A percentile compares a stretch with the other conserved stretches of the same genome.
Evolutionary conservation across 1,140 invertebrate genomes (phyloP).

Genomic region (Choristoneura fumiferana): DNA sequence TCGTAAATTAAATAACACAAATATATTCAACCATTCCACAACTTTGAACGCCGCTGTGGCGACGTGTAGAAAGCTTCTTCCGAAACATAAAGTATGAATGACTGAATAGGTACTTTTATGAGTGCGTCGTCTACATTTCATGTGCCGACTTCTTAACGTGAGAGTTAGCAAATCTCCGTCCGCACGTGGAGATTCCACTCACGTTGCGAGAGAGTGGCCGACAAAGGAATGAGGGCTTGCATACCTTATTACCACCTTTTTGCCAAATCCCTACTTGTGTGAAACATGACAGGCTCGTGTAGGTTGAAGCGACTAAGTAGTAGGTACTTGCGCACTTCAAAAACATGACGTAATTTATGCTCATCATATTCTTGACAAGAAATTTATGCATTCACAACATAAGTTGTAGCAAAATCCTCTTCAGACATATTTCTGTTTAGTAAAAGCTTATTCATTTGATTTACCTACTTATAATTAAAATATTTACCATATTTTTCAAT

Average conservation of each 20-base stretch:
- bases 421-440: neutral
- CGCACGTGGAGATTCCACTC: constrained; percentile 55
- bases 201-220: constrained; percentile 71
- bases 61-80: constrained; percentile 26
- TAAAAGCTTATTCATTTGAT: too few species aligned
- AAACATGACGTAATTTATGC: constrained; percentile 20
- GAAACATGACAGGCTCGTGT: constrained; percentile 61
- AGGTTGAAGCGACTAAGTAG: constrained; percentile 63
- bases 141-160: constrained; percentile 49
- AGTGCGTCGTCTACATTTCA: constrained; percentile 51
- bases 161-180: constrained; percentile 57
- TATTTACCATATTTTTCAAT: too few species aligned
- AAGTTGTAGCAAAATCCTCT: too few species aligned
- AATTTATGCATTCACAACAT: neutral
- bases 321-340: constrained; percentile 49
- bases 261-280: constrained; percentile 68
- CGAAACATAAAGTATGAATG: constrained; percentile 45
- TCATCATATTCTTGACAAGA: neutral
- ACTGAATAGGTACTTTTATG: constrained; percentile 56
- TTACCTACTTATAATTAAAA: too few species aligned
- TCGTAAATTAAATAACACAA: constrained; percentile 44
- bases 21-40: constrained; percentile 20
- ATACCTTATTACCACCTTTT: constrained; percentile 76
- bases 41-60: constrained; percentile 30
- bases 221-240: constrained; percentile 75